phyloP scores from a whole-genome alignment of 2,888 invertebrate genomes.

The Luperina testacea region DNA sequence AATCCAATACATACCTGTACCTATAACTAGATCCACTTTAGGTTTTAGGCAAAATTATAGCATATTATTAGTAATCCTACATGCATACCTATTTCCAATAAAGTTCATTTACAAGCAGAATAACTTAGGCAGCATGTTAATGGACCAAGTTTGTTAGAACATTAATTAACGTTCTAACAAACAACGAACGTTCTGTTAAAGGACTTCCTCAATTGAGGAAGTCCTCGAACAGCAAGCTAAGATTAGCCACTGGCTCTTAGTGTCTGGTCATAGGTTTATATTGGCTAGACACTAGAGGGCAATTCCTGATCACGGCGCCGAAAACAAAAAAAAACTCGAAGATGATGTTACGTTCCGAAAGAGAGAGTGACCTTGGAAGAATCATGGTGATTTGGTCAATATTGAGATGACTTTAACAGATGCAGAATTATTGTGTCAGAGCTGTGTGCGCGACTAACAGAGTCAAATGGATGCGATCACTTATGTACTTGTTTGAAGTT shows the following conservation, averaged over 20 bases:
- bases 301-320: conserved; percentile 24
- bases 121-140: neutral
- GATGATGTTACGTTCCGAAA: neutral
- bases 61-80: too few species aligned
- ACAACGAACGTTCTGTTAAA: too few species aligned
- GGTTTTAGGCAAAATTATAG: neutral
- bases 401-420: neutral
- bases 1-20: conserved; percentile 1
- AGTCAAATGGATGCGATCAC: neutral
- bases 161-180: too few species aligned
- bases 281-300: neutral
- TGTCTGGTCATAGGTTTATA: neutral
- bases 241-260: neutral
- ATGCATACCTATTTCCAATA: neutral
- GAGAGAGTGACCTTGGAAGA: conserved; percentile 4
- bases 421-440: neutral
- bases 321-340: neutral
- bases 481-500: neutral
- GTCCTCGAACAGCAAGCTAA: neutral
- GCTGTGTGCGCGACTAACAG: too few species aligned
- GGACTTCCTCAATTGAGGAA: too few species aligned
- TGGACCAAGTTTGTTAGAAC: neutral
- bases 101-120: neutral
- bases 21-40: neutral
- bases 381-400: neutral